Conservation (phyloP, 2,797 vertebrate species). For the Huso huso region DNA sequence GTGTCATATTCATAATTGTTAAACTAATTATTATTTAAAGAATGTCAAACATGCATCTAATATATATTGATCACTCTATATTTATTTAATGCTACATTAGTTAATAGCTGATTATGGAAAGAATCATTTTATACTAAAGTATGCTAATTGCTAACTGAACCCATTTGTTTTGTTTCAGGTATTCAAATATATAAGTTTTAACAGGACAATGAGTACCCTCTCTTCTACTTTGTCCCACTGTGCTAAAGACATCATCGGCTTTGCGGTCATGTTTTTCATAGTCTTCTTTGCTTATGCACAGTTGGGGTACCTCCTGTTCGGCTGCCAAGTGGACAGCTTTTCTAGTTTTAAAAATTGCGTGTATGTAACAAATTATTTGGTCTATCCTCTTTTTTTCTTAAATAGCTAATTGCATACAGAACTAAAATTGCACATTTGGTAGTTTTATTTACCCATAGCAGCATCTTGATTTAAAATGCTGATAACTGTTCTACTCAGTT, state of each 20-base stretch:
- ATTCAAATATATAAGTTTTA: conserved; percentile 54
- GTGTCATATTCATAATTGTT: no score
- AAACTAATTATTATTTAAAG: no score
- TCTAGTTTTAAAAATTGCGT: conserved; percentile 55
- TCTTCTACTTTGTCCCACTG: conserved; percentile 53
- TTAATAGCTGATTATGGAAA: no score
- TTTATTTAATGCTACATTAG: no score
- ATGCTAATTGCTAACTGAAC: conserved; percentile 18
- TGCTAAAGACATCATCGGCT: conserved; percentile 53
- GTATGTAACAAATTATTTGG: conserved; percentile 33
- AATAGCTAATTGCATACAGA: no score
- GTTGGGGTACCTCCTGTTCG: conserved; percentile 52
- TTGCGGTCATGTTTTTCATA: conserved; percentile 59
- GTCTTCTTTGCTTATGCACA: conserved; percentile 60
- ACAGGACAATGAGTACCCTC: conserved; percentile 52
- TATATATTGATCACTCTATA: no score
- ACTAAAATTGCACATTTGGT: no score
- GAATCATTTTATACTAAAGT: conserved; percentile 16
- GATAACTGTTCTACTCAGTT: no score
- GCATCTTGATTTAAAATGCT: no score
- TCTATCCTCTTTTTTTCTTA: no score
- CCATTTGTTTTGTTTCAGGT: conserved; percentile 48
- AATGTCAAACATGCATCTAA: no score
- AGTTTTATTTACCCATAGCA: no score
- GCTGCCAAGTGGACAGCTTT: conserved; percentile 51